A percentile compares a stretch with the other conserved stretches of the same genome.
These are phyloP conservation scores for Petrolisthes manimaculis DNA, from an alignment of 2,888 invertebrate species.

Conservation along the genomic window DNA sequence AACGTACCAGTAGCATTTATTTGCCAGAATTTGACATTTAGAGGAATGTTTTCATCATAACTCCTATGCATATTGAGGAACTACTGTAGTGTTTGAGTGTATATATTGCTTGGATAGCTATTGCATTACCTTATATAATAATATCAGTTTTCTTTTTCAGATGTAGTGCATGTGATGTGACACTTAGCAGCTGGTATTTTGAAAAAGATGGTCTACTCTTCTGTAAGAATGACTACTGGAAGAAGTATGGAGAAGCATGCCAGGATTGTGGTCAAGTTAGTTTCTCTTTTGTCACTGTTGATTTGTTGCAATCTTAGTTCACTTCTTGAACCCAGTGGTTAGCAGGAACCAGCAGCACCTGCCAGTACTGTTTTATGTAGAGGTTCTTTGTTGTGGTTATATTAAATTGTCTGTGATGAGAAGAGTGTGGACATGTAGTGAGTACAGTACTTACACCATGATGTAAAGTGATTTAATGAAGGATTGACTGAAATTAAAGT, in stretches of 20 bases:
- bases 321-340: background rate
- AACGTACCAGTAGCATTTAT: background rate
- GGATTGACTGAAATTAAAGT: background rate
- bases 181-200: slow-evolving; percentile 90
- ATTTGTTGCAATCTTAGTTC: background rate
- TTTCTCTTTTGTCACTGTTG: background rate
- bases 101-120: background rate
- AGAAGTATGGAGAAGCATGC: slow-evolving; percentile 88
- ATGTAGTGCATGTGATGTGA: slow-evolving; percentile 90
- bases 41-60: background rate
- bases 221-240: slow-evolving; percentile 90
- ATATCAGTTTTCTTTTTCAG: slow-evolving; percentile 72
- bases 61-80: background rate
- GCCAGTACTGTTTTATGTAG: too few relatives aligned
- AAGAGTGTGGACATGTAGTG: too few relatives aligned
- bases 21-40: background rate
- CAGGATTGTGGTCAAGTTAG: slow-evolving; percentile 86
- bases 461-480: background rate
- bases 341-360: background rate
- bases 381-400: too few relatives aligned
- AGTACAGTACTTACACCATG: too few relatives aligned
- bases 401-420: too few relatives aligned
- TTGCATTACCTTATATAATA: background rate
- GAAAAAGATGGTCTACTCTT: slow-evolving; percentile 90
- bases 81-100: background rate